These are phyloP conservation scores for Noctilio leporinus DNA, from an alignment of 2,113 vertebrate genomes.

Conservation along the genomic window DNA sequence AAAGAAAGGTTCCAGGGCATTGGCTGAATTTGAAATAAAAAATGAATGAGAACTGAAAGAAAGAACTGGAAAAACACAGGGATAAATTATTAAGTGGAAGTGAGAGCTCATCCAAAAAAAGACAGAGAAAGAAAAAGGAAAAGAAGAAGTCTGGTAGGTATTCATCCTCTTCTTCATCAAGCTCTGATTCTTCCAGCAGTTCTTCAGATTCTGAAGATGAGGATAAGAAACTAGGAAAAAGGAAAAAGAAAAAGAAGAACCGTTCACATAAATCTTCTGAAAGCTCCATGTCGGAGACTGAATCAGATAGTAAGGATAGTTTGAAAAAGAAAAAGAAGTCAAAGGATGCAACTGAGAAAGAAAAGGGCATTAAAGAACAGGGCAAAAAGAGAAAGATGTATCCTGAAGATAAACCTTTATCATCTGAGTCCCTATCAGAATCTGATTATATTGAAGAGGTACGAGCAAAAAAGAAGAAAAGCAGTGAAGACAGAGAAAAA, in stretches of 20 bases:
- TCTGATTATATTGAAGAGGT: too few species aligned
- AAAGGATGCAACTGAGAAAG: too few species aligned
- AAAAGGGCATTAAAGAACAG: too few species aligned
- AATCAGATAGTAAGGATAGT: constrained; percentile 92
- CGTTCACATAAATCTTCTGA: constrained; percentile 86
- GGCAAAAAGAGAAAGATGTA: too few species aligned
- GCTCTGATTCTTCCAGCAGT: constrained; percentile 99
- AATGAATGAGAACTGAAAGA: constrained; percentile 98
- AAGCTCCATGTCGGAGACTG: constrained; percentile 84
- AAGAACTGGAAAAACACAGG: constrained; percentile 94
- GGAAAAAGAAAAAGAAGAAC: constrained; percentile 91
- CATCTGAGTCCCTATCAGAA: too few species aligned
- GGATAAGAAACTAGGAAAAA: constrained; percentile 92
- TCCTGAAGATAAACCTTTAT: too few species aligned
- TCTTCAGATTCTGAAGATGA: constrained; percentile 93
- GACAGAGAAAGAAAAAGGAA: constrained; percentile 96
- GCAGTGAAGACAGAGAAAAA: too few species aligned
- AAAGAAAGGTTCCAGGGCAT: too few species aligned
- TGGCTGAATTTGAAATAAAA: too few species aligned
- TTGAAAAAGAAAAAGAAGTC: too few species aligned
- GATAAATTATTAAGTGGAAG: constrained; percentile 87
- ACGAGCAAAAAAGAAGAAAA: neutral
- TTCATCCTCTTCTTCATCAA: constrained; percentile 99
- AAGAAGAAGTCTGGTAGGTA: constrained; percentile 98
- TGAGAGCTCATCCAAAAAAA: constrained; percentile 88